Percentiles rank a stretch among this genome's conserved stretches.
Evolutionary conservation across 2,113 vertebrate species (phyloP).

Genomic region (Argyrosomus japonicus): DNA sequence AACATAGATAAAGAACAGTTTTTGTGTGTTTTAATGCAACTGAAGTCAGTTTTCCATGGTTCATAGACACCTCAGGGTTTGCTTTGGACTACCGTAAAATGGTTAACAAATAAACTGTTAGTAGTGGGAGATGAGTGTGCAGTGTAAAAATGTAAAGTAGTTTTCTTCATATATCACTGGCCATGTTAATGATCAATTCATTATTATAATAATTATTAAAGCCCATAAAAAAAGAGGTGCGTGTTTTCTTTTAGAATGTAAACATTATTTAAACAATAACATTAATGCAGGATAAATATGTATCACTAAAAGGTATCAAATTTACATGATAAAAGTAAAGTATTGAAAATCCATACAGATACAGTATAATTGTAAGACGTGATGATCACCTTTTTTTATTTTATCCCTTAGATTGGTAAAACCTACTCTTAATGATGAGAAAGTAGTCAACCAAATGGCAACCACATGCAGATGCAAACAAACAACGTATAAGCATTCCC

Average conservation of each 20-base stretch:
- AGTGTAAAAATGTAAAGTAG: not conserved
- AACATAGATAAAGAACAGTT: slow-evolving; percentile 8
- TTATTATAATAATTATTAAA: not conserved
- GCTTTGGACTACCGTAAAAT: not conserved
- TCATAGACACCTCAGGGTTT: not conserved
- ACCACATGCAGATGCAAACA: slow-evolving; percentile 12
- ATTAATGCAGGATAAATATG: not conserved
- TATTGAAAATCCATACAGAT: not conserved
- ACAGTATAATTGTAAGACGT: not conserved
- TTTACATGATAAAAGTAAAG: too few species aligned
- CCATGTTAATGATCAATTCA: not conserved
- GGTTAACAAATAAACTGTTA: not conserved
- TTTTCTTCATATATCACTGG: not conserved
- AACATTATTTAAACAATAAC: not conserved
- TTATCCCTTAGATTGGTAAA: not conserved
- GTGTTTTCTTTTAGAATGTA: not conserved
- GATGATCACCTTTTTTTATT: not conserved
- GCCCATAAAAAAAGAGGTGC: not conserved
- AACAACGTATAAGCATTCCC: not conserved
- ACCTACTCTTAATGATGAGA: not conserved
- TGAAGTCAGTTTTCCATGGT: slow-evolving; percentile 10
- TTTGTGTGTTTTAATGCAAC: slow-evolving; percentile 11
- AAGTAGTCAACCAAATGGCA: not conserved
- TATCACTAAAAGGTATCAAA: too few species aligned
- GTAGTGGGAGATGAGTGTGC: not conserved